A percentile compares a stretch with the other conserved stretches of the same genome.
Conservation (phyloP, 1,140 invertebrate species). For the Cotesia vestalis region DNA sequence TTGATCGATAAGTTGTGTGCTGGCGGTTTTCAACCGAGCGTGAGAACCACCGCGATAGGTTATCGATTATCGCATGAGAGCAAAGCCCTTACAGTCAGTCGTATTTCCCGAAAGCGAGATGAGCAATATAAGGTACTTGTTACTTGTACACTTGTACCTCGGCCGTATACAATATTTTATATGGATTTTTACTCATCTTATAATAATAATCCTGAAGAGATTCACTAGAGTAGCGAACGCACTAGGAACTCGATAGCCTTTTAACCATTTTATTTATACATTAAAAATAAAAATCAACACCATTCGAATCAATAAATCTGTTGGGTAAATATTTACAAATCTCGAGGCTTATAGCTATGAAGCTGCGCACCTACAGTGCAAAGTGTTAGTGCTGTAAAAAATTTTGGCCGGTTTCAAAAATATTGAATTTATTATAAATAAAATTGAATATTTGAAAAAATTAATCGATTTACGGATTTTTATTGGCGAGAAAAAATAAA, state of each 20-base stretch:
- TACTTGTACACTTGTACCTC: neutral
- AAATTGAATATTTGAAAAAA: too few relatives aligned
- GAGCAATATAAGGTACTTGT: slow-evolving; percentile 6
- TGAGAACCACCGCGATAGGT: slow-evolving; percentile 10
- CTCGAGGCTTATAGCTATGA: too few relatives aligned
- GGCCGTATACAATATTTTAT: neutral
- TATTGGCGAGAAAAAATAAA: too few relatives aligned
- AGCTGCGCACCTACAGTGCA: too few relatives aligned
- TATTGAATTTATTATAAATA: too few relatives aligned
- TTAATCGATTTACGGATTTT: too few relatives aligned
- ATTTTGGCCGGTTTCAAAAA: too few relatives aligned
- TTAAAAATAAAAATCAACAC: too few relatives aligned
- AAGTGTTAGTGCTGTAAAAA: too few relatives aligned
- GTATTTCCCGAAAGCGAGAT: slow-evolving; percentile 31
- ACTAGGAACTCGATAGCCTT: neutral
- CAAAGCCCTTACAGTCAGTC: slow-evolving; percentile 23
- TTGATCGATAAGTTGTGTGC: slow-evolving; percentile 14
- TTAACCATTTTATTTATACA: neutral
- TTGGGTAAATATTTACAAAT: too few relatives aligned
- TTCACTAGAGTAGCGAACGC: neutral
- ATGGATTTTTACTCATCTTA: neutral
- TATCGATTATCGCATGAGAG: slow-evolving; percentile 34
- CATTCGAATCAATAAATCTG: too few relatives aligned
- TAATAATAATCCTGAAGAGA: neutral
- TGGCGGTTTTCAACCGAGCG: slow-evolving; percentile 12